Evolutionary conservation across 2,797 vertebrate genomes (phyloP).

Genomic region (Emydoidea blandingii): DNA sequence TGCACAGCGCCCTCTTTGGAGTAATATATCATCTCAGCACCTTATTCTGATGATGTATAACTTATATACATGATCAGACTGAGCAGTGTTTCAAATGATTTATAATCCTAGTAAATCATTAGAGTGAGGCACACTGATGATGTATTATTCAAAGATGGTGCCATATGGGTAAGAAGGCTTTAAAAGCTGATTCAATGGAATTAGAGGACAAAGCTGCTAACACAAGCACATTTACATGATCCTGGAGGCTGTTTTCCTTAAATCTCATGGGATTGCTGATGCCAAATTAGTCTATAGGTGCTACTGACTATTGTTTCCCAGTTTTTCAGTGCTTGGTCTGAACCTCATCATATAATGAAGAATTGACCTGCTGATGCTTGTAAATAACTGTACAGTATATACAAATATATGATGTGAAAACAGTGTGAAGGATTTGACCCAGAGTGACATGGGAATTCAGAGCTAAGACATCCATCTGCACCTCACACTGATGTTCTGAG

Average conservation of each 20-base stretch:
- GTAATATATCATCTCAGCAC: conserved; percentile 64
- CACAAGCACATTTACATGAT: neutral
- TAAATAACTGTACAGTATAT: neutral
- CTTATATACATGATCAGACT: conserved; percentile 64
- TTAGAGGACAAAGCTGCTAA: conserved; percentile 32
- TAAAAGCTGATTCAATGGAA: conserved; percentile 32
- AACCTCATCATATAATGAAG: neutral
- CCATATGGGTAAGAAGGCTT: conserved; percentile 27
- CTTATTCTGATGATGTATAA: conserved; percentile 73
- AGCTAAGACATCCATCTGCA: neutral
- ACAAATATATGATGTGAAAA: neutral
- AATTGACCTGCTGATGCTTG: neutral
- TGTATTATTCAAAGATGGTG: conserved; percentile 68
- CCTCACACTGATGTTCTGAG: neutral
- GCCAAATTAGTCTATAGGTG: neutral
- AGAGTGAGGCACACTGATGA: conserved; percentile 38
- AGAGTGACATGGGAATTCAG: neutral
- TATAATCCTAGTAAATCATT: conserved; percentile 70
- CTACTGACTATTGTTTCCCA: neutral
- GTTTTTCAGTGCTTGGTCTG: neutral
- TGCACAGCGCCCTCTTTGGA: conserved; percentile 48
- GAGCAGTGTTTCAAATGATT: conserved; percentile 69
- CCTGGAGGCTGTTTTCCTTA: neutral
- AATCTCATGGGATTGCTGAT: neutral
- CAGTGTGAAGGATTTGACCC: neutral